These are phyloP conservation scores for Hyphantria cunea DNA, from an alignment of 1,140 invertebrate species.

Conservation along the genomic window DNA sequence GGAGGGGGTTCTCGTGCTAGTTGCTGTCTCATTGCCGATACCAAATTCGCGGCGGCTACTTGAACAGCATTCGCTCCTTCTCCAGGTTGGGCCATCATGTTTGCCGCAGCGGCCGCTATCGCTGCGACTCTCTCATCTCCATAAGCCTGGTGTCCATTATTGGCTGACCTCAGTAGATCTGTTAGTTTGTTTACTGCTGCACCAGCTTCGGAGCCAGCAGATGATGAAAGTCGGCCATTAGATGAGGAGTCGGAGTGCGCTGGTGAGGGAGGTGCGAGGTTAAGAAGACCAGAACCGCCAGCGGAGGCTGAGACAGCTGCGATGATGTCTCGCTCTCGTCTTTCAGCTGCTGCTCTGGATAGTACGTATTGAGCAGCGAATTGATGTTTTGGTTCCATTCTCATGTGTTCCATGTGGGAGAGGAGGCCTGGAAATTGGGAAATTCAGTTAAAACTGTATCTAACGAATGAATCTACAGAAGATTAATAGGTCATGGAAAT, in stretches of 20 bases:
- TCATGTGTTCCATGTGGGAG: constrained; percentile 97
- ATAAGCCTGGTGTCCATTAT: constrained; percentile 83
- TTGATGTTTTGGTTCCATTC: constrained; percentile 98
- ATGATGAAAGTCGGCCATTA: constrained; percentile 89
- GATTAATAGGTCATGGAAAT: not conserved
- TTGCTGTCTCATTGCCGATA: constrained; percentile 89
- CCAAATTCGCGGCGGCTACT: constrained; percentile 89
- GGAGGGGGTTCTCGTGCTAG: constrained; percentile 82
- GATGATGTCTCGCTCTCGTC: constrained; percentile 91
- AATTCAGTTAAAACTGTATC: too few species aligned
- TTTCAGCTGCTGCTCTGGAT: constrained; percentile 93
- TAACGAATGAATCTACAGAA: too few species aligned
- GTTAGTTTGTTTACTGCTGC: constrained; percentile 88
- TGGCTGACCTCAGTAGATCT: constrained; percentile 84
- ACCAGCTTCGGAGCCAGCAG: constrained; percentile 88
- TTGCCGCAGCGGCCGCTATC: constrained; percentile 87
- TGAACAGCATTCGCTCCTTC: constrained; percentile 84
- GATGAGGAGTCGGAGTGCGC: constrained; percentile 92
- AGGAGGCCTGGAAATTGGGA: constrained; percentile 87
- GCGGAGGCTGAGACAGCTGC: constrained; percentile 86
- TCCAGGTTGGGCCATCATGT: constrained; percentile 84
- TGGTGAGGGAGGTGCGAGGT: constrained; percentile 87
- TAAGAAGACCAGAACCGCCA: constrained; percentile 82
- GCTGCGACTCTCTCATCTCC: constrained; percentile 88
- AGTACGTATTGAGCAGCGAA: constrained; percentile 96